Percentiles rank a stretch among this genome's conserved stretches.
phyloP scores from a whole-genome alignment of 2,797 vertebrate genomes.

The Mormyrus hasselquistii region DNA sequence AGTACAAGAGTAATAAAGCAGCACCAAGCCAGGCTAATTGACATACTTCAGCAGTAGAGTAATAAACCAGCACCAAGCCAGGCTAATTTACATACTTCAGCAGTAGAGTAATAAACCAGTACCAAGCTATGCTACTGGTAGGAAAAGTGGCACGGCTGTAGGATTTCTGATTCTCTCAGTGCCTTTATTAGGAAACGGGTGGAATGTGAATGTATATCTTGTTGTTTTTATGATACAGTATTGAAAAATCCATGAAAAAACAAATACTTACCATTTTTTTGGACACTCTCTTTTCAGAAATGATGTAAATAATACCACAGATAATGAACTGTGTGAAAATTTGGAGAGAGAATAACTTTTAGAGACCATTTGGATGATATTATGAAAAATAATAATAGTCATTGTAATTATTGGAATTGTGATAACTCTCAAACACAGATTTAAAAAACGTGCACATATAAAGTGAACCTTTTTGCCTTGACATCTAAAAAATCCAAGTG shows the following conservation, averaged over 20 bases:
- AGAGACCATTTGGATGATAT: neutral
- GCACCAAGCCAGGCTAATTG: neutral
- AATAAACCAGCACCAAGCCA: too few species aligned
- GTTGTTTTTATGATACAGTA: neutral
- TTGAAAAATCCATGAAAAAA: neutral
- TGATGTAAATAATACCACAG: slow-evolving; percentile 54
- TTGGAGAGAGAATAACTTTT: neutral
- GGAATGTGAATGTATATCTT: neutral
- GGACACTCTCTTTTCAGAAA: slow-evolving; percentile 50
- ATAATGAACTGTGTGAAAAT: slow-evolving; percentile 44
- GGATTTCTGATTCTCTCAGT: neutral
- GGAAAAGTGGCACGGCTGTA: neutral
- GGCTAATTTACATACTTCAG: too few species aligned
- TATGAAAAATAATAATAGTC: neutral
- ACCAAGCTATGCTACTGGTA: neutral
- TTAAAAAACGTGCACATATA: neutral
- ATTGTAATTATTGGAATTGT: neutral
- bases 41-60: too few species aligned
- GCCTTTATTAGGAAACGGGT: neutral
- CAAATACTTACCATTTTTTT: slow-evolving; percentile 57
- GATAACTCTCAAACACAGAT: neutral
- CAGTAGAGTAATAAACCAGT: too few species aligned
- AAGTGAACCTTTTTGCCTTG: neutral
- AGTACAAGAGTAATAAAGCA: too few species aligned
- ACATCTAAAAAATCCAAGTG: neutral